phyloP scores from a whole-genome alignment of 2,888 invertebrate species.

The Malacosoma neustria region DNA sequence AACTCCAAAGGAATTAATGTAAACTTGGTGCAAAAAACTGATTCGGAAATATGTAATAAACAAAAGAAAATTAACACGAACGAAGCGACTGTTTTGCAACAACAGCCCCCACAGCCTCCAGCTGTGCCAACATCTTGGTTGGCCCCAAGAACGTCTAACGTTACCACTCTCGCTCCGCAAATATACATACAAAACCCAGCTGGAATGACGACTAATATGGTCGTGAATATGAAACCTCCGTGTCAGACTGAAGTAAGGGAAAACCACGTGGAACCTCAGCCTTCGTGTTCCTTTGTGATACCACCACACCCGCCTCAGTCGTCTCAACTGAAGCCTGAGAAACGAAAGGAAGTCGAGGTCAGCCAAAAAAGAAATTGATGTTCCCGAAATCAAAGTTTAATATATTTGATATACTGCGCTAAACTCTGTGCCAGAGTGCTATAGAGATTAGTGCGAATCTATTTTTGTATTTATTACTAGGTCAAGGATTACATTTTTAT shows the following conservation, averaged over 20 bases:
- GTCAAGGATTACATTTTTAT: constrained; percentile 58
- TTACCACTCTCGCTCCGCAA: constrained; percentile 38
- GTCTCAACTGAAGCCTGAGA: constrained; percentile 50
- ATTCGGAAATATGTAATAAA: constrained; percentile 7
- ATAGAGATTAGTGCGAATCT: constrained; percentile 61
- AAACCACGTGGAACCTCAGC: constrained; percentile 41
- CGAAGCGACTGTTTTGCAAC: constrained; percentile 17
- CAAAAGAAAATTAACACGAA: too few relatives aligned
- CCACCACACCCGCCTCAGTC: constrained; percentile 25
- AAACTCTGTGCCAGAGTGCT: constrained; percentile 47
- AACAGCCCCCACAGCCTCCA: constrained; percentile 46
- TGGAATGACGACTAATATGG: constrained; percentile 25
- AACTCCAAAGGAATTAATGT: background rate
- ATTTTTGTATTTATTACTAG: constrained; percentile 63
- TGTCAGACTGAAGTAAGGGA: constrained; percentile 26
- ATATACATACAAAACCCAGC: constrained; percentile 47
- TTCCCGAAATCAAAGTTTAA: constrained; percentile 18
- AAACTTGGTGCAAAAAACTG: constrained; percentile 11
- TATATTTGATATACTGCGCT: constrained; percentile 37
- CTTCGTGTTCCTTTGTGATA: constrained; percentile 56
- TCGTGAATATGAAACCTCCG: constrained; percentile 29
- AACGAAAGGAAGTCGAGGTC: constrained; percentile 68
- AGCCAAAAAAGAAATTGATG: constrained; percentile 27
- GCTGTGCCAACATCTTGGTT: constrained; percentile 62
- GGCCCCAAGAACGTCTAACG: constrained; percentile 28